These are phyloP conservation scores for Sussaba pulchella DNA, from an alignment of 2,888 invertebrate species.

Conservation along the genomic window DNA sequence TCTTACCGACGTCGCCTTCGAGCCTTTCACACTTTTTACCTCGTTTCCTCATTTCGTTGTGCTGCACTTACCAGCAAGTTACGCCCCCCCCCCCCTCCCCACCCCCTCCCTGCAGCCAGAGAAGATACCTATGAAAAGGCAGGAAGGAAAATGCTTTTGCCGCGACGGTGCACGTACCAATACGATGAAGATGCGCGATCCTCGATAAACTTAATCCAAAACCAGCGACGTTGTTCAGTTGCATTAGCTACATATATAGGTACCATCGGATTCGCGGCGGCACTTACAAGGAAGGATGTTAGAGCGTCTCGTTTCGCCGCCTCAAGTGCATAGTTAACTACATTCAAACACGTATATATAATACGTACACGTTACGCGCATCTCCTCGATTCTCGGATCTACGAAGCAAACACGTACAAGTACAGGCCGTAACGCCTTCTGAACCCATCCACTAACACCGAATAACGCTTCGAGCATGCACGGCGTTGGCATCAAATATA, in stretches of 20 bases:
- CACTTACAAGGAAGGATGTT: constrained; percentile 51
- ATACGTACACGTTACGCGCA: constrained; percentile 31
- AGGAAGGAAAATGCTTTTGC: constrained; percentile 7
- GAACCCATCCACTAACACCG: not conserved
- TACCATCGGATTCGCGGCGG: constrained; percentile 5
- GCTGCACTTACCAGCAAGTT: constrained; percentile 15
- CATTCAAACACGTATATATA: constrained; percentile 39
- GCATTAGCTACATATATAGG: not conserved
- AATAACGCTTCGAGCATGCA: not conserved
- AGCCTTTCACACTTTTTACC: not conserved
- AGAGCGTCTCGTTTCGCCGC: constrained; percentile 52
- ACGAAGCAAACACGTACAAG: not conserved
- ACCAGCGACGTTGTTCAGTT: not conserved
- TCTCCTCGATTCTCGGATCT: not conserved
- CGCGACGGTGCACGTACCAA: not conserved
- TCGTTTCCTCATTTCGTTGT: not conserved
- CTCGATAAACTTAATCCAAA: constrained; percentile 35
- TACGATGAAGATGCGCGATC: constrained; percentile 19
- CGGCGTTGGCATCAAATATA: not conserved
- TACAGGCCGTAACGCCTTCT: not conserved
- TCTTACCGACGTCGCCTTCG: constrained; percentile 54
- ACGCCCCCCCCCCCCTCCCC: not conserved
- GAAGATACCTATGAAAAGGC: not conserved
- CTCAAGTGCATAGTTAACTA: constrained; percentile 22
- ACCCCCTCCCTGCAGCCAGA: too few species aligned